Evolutionary conservation across 2,888 invertebrate genomes (phyloP).

Genomic region (Plebejus melissa): DNA sequence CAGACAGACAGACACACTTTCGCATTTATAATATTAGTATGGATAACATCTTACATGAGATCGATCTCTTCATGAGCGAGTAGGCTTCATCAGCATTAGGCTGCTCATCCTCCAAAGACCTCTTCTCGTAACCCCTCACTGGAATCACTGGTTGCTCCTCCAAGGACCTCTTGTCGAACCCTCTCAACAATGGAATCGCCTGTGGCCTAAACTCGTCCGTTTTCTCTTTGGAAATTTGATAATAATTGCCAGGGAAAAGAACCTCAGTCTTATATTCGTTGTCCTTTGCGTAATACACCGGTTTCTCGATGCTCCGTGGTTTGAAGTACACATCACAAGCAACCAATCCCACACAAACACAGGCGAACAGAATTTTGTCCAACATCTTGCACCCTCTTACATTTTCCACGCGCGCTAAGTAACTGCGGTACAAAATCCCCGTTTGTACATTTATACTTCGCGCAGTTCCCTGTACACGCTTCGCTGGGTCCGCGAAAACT

Average conservation of each 20-base stretch:
- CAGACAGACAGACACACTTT: too few species aligned
- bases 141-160: slow-evolving; percentile 54
- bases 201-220: slow-evolving; percentile 54
- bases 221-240: slow-evolving; percentile 70
- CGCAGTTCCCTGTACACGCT: slow-evolving; percentile 70
- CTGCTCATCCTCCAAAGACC: neutral
- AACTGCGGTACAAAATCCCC: slow-evolving; percentile 68
- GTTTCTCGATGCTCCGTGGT: slow-evolving; percentile 60
- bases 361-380: neutral
- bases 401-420: neutral
- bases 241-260: slow-evolving; percentile 74
- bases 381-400: slow-evolving; percentile 5
- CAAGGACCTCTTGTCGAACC: slow-evolving; percentile 57
- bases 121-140: slow-evolving; percentile 37
- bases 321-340: slow-evolving; percentile 45
- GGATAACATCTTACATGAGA: slow-evolving; percentile 57
- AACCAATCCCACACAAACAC: neutral
- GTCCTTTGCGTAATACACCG: slow-evolving; percentile 55
- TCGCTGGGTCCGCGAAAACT: slow-evolving; percentile 56
- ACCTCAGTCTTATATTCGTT: slow-evolving; percentile 56
- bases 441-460: slow-evolving; percentile 76
- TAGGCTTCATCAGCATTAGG: slow-evolving; percentile 41
- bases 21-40: neutral
- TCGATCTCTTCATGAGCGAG: slow-evolving; percentile 55
- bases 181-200: slow-evolving; percentile 62